Base-by-base conservation (phyloP, 2,797 vertebrate species). In the Rhincodon typus region DNA sequence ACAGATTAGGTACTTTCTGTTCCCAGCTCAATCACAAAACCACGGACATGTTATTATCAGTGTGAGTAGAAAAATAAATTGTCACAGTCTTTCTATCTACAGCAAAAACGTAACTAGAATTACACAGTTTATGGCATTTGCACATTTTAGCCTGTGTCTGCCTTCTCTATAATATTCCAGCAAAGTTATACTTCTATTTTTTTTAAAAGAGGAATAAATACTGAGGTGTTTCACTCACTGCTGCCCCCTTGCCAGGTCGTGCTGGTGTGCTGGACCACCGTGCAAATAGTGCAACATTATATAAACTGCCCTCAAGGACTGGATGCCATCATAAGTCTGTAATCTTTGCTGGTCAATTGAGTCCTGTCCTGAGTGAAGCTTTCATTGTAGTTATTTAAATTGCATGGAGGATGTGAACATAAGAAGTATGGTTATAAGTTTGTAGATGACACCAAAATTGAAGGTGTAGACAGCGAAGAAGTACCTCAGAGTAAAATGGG, bases 1-100 rank as follows among this genome's bases (percentile, higher is more conserved):
- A 93, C 62, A 93, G 66, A 93, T 93, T 93, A 93, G 90, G 62
- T 93, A 69, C 90, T 93, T 69, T 69, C 90, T 69, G 90, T 69
- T 69, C 66, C 21, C 66, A 42, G n/a, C 66, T 67, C 62, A 42
- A 30, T 42, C 90, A 93, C 90, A 69, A 30, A 93, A 69, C 21
- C 90, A 67, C 23, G 7, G 62, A 38, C 25, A 69, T 38, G 66
- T n/a, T 62, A 93, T 42, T 93, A 69, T 69, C 66, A 67, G 17
- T 0, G 4, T 23, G 90, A 67, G n/a, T 3, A 93, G 62, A 67
- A 93, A 69, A 93, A 66, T n/a, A 3, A 93, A 93, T 93, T 93
- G 90, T 69, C 90, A 67, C 90, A 69, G 66, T 42, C n/a, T 69
- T 69, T 38, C 21, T 12, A 67, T 69, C n/a, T n/a, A 66, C 57